Percentiles rank a stretch among this genome's conserved stretches.
phyloP scores from a whole-genome alignment of 1,140 invertebrate species.

The Brachionus rotundiformis region DNA sequence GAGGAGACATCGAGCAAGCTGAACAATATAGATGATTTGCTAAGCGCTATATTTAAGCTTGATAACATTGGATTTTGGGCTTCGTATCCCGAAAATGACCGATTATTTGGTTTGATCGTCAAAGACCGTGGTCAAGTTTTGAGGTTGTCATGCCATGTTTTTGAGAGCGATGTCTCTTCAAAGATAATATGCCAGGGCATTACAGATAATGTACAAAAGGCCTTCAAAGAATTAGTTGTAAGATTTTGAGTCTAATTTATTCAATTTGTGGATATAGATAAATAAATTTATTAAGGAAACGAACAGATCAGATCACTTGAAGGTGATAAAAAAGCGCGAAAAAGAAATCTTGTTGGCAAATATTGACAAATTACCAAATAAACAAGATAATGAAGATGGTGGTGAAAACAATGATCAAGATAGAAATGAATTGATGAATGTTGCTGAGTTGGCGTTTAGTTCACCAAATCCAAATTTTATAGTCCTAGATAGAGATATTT shows the following conservation, averaged over 20 bases:
- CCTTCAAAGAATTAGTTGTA: conserved; percentile 23
- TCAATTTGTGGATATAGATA: neutral
- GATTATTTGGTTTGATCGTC: conserved; percentile 5
- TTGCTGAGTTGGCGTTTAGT: conserved; percentile 11
- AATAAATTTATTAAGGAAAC: neutral
- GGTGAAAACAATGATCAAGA: neutral
- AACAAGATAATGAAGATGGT: neutral
- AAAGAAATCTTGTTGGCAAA: conserved; percentile 34
- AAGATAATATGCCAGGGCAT: neutral
- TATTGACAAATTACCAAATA: conserved; percentile 3
- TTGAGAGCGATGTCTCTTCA: conserved; percentile 30
- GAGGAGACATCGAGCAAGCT: neutral
- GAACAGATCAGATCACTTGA: conserved; percentile 17
- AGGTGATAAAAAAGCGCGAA: conserved; percentile 28
- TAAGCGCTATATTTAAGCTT: neutral
- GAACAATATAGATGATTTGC: conserved; percentile 26
- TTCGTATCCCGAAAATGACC: neutral
- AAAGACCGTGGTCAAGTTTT: neutral
- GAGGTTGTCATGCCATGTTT: conserved; percentile 18
- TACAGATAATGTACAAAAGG: neutral
- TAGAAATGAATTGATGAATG: conserved; percentile 17
- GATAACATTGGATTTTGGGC: conserved; percentile 27
- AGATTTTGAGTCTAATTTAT: neutral
- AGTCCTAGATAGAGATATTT: conserved; percentile 3
- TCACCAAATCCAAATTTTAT: conserved; percentile 39